Evolutionary conservation across 2,113 vertebrate genomes (phyloP).

Genomic region (Meleagris gallopavo): DNA sequence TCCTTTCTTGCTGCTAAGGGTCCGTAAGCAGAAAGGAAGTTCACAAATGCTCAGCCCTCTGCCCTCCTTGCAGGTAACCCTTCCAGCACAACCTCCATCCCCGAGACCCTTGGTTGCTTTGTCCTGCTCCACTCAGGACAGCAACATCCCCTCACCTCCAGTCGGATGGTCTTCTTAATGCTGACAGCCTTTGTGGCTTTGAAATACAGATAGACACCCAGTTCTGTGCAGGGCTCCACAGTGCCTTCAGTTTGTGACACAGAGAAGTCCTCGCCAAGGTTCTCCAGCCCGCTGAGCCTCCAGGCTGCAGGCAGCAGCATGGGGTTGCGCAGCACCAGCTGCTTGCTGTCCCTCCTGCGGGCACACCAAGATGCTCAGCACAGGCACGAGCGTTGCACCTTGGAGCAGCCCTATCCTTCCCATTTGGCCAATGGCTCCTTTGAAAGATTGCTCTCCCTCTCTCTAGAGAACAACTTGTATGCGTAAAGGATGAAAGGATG

Average conservation of each 20-base stretch:
- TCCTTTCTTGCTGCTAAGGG: neutral
- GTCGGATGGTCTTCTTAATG: constrained; percentile 81
- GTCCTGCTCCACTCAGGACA: neutral
- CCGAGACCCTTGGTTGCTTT: neutral
- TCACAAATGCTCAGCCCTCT: neutral
- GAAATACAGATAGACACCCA: constrained; percentile 80
- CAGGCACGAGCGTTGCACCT: neutral
- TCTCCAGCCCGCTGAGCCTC: constrained; percentile 85
- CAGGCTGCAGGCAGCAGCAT: constrained; percentile 83
- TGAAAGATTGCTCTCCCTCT: neutral
- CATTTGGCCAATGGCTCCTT: too few relatives aligned
- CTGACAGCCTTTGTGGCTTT: constrained; percentile 74
- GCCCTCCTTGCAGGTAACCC: neutral
- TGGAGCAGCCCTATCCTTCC: neutral
- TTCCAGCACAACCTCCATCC: neutral
- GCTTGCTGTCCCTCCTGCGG: constrained; percentile 79
- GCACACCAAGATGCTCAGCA: neutral
- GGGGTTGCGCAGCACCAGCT: constrained; percentile 79
- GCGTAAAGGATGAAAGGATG: neutral
- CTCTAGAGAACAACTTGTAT: neutral
- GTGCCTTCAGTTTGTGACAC: constrained; percentile 77
- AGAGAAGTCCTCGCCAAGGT: constrained; percentile 83
- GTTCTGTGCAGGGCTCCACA: constrained; percentile 73
- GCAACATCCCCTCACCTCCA: constrained; percentile 83
- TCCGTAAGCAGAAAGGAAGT: too few relatives aligned